Evolutionary conservation across 2,888 invertebrate species (phyloP).

Genomic region (Pristionchus maxplancki): DNA sequence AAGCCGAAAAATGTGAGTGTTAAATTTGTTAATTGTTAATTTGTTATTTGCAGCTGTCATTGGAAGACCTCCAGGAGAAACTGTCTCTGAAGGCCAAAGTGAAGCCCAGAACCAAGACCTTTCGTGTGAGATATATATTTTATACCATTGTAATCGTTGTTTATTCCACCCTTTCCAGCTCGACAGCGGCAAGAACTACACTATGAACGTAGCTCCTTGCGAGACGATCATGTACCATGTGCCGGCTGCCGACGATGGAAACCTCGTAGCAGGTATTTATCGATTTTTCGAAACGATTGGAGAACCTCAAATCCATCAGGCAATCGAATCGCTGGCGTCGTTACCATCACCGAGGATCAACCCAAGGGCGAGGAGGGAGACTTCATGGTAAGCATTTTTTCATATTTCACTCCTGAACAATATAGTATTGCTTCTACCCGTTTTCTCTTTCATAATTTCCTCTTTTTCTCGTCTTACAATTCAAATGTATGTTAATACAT

Average conservation of each 20-base stretch:
- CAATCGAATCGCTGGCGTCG: background rate
- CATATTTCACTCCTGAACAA: no score
- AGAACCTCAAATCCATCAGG: background rate
- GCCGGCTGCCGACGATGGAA: background rate
- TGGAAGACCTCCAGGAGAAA: background rate
- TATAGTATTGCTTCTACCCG: no score
- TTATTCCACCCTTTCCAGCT: background rate
- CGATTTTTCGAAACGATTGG: background rate
- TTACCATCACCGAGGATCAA: background rate
- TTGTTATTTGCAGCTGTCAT: background rate
- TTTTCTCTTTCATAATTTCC: no score
- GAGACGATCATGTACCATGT: background rate
- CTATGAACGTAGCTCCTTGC: background rate
- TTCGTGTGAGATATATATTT: background rate
- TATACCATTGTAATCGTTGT: background rate
- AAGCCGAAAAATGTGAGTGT: background rate
- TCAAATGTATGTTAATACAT: no score
- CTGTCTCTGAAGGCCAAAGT: background rate
- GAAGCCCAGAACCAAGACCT: background rate
- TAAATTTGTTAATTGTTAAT: background rate
- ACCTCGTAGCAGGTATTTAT: background rate
- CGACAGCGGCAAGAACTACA: background rate
- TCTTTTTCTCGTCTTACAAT: no score
- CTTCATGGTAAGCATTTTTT: slow-evolving; percentile 6
- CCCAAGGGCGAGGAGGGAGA: background rate